Conservation (phyloP, 1,140 invertebrate genomes). For the Probaryconus sp. region DNA sequence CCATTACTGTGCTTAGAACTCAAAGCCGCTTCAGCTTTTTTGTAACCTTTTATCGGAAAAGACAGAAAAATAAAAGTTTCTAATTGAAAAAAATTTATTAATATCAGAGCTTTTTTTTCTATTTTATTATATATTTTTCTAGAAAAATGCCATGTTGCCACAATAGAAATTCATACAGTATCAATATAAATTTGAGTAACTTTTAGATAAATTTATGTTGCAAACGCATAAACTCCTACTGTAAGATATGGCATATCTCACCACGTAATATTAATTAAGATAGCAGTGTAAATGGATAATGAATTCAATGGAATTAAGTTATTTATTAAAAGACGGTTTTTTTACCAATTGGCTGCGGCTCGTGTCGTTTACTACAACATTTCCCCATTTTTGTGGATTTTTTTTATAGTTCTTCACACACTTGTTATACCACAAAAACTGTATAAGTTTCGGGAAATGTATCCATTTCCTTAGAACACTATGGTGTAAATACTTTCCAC, state of each 20-base stretch:
- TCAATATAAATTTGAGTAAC: too few species aligned
- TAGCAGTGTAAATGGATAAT: too few species aligned
- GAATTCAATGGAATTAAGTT: conserved; percentile 3
- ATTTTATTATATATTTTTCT: too few species aligned
- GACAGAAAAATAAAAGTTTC: background rate
- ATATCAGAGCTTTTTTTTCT: too few species aligned
- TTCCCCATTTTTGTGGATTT: conserved; percentile 80
- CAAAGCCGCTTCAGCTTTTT: conserved; percentile 83
- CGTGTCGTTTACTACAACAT: conserved; percentile 86
- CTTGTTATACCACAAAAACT: conserved; percentile 47
- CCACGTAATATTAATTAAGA: too few species aligned
- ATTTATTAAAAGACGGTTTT: conserved; percentile 5
- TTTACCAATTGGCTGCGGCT: conserved; percentile 81
- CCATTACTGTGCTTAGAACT: conserved; percentile 82
- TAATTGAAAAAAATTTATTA: conserved; percentile 10
- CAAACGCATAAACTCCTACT: too few species aligned
- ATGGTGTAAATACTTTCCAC: conserved; percentile 35
- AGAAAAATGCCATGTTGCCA: too few species aligned
- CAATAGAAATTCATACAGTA: too few species aligned
- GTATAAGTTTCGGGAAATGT: conserved; percentile 59
- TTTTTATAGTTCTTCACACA: conserved; percentile 49
- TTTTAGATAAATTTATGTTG: too few species aligned
- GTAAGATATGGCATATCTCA: too few species aligned
- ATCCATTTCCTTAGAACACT: conserved; percentile 64
- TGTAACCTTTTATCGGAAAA: conserved; percentile 77